Evolutionary conservation across 2,113 vertebrate species (phyloP).

Genomic region (Micronisus gabar): DNA sequence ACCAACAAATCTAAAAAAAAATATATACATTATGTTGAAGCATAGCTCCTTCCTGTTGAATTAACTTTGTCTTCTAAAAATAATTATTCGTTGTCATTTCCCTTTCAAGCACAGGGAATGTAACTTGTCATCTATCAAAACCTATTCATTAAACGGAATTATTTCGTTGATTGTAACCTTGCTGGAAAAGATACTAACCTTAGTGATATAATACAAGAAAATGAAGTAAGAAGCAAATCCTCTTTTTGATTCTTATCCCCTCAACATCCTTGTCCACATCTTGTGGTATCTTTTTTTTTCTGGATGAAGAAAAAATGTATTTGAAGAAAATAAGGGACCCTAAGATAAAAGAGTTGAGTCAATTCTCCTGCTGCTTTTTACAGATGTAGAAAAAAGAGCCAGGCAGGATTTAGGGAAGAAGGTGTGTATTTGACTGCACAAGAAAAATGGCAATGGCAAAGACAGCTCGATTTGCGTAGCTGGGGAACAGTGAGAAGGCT

Average conservation of each 20-base stretch:
- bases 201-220: background rate
- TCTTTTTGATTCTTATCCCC: background rate
- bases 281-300: background rate
- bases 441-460: background rate
- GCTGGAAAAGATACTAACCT: background rate
- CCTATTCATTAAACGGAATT: background rate
- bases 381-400: background rate
- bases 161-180: background rate
- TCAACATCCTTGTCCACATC: background rate
- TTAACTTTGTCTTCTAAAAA: background rate
- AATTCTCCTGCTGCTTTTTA: background rate
- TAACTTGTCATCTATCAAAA: background rate
- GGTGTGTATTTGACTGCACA: background rate
- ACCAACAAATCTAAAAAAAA: background rate
- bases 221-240: background rate
- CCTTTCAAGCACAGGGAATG: background rate
- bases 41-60: background rate
- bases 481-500: background rate
- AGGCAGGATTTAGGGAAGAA: background rate
- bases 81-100: background rate
- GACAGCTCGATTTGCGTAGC: background rate
- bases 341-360: background rate
- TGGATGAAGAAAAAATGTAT: background rate
- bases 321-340: background rate
- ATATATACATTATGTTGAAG: background rate